A percentile compares a stretch with the other conserved stretches of the same genome.
Evolutionary conservation across 2,888 invertebrate species (phyloP).

Genomic region (Panopea generosa): DNA sequence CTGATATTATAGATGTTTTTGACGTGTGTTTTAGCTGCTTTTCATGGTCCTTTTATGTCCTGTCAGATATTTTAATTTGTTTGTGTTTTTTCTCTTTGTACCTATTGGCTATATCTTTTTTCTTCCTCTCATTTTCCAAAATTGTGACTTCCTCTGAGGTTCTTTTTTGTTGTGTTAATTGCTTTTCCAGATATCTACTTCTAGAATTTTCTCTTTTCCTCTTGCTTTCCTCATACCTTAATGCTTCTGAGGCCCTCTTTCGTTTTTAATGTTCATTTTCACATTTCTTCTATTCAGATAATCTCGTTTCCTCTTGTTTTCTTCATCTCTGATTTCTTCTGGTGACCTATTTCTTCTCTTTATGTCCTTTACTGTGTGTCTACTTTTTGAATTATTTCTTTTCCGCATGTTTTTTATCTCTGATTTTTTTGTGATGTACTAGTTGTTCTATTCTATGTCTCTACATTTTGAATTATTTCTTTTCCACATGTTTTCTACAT

Average conservation of each 20-base stretch:
- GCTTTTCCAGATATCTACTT: background rate
- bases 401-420: constrained; percentile 11
- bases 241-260: background rate
- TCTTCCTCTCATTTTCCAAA: background rate
- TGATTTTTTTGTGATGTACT: background rate
- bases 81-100: background rate
- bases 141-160: background rate
- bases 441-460: too few species aligned
- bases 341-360: background rate
- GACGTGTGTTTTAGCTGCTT: background rate
- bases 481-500: constrained; percentile 1
- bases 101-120: constrained; percentile 3
- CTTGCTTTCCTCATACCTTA: too few species aligned
- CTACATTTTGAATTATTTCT: too few species aligned
- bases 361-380: constrained; percentile 6
- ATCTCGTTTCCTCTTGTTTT: constrained; percentile 12
- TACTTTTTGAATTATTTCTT: constrained; percentile 8
- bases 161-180: background rate
- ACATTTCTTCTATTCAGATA: background rate
- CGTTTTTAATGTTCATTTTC: background rate
- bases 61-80: background rate
- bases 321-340: constrained; percentile 6
- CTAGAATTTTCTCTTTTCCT: constrained; percentile 4
- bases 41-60: constrained; percentile 1
- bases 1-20: background rate